Conservation (phyloP, 2,888 invertebrate genomes). For the Sympetrum striolatum region DNA sequence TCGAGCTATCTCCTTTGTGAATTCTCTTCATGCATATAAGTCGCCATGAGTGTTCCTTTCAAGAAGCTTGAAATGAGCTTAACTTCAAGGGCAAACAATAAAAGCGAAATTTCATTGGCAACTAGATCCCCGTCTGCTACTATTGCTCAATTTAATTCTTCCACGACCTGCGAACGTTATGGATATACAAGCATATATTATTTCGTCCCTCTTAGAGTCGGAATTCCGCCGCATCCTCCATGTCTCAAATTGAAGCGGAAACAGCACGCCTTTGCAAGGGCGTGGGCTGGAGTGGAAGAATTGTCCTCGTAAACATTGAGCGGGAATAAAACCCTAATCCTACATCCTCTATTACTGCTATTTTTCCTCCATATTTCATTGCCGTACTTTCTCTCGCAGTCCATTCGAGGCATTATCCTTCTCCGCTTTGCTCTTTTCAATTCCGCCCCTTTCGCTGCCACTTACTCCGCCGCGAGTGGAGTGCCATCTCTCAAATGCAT, state of each 20-base stretch:
- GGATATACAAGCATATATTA: no score
- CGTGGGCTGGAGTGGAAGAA: background rate
- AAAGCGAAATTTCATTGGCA: no score
- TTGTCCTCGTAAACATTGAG: background rate
- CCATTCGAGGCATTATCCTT: background rate
- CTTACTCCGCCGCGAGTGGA: background rate
- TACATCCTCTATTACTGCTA: background rate
- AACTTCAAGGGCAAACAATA: no score
- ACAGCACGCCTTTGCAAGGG: background rate
- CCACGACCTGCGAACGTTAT: no score
- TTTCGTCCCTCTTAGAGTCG: no score
- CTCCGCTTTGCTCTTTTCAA: background rate
- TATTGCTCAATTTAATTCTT: no score
- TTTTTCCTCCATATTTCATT: background rate
- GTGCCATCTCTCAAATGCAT: background rate
- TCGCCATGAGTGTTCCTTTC: no score
- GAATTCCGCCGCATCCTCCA: no score
- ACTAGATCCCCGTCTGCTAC: no score
- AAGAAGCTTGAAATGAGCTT: no score
- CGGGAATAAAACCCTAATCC: background rate
- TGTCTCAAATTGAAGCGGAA: background rate
- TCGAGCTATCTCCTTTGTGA: no score
- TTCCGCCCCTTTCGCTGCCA: background rate
- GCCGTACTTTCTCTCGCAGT: background rate
- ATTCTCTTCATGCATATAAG: no score